Base-by-base conservation (phyloP, 2,113 vertebrate species). In the Cottus gobio region DNA sequence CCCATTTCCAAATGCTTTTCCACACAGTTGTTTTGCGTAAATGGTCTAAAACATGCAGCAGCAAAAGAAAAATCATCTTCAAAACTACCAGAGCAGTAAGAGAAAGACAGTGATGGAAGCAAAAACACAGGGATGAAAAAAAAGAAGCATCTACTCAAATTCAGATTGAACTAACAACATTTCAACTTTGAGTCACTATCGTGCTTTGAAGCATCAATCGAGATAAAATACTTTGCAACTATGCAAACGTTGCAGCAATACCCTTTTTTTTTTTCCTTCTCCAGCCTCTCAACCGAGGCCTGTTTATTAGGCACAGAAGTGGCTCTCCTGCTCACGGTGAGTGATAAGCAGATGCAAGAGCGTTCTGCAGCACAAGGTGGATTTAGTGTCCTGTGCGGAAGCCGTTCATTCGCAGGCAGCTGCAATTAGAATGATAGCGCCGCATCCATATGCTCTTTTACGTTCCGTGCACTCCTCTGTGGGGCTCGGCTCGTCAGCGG, bases 381-480 rank as follows among this genome's bases (percentile, higher is more conserved):
- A 85, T 89, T 87, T 66, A 84, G 34, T 16, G 50, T 77, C 84
- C 77, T 36, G 37, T 36, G 30, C 48, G 0, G 75, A 71, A 52
- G 62, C 26, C 70, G 44, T 54, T 82, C 85, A 75, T 62, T 87
- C 79, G 64, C 67, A 84, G 72, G 65, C 84, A 79, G 86, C 85
- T 89, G 86, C 86, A 77, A 69, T 85, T 85, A 84, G 70, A 77
- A 69, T 3, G 87, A 89, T 83, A 83, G 78, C 3, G 65, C 16
- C 36, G 54, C 80, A n/a, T n/a, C n/a, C 90, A 88, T 82, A 81
- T 88, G 84, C 73, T 83, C 9, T 57, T 82, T 71, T 54, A 44
- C 71, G 16, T 85, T 69, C 80, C 34, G 20, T 60, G 54, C 48
- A 5, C n/a, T 28, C 57, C 82, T 84, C 78, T n/a, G 85, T 54